Evolutionary conservation across 2,888 invertebrate species (phyloP).

Genomic region (Lasioglossum lativentre): DNA sequence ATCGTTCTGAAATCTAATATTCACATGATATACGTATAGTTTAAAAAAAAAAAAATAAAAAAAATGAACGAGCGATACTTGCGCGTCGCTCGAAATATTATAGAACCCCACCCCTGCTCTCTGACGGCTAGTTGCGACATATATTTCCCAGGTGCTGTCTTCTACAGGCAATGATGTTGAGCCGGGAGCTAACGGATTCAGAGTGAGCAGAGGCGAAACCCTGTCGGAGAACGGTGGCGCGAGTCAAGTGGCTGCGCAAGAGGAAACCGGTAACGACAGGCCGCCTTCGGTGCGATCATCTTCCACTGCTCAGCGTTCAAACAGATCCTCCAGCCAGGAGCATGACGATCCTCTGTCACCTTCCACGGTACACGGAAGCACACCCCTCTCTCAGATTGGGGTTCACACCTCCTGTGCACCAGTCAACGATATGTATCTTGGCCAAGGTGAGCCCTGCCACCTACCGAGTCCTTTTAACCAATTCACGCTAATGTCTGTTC

Average conservation of each 20-base stretch:
- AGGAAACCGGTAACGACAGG: conserved; percentile 79
- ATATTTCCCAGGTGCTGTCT: conserved; percentile 86
- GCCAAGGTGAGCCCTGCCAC: conserved; percentile 82
- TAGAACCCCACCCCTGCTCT: conserved; percentile 84
- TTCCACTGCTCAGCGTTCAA: conserved; percentile 79
- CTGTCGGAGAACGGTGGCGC: conserved; percentile 78
- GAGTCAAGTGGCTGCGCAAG: conserved; percentile 76
- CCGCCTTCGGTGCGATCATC: conserved; percentile 81
- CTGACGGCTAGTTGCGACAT: conserved; percentile 85
- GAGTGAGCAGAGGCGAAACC: conserved; percentile 84
- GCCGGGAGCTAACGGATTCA: conserved; percentile 85
- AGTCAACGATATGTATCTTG: conserved; percentile 85
- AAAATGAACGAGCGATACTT: conserved; percentile 66
- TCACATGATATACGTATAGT: neutral
- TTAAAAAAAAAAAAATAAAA: neutral
- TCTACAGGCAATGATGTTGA: conserved; percentile 85
- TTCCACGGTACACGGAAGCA: conserved; percentile 91
- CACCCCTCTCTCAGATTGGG: conserved; percentile 95
- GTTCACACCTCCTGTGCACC: conserved; percentile 89
- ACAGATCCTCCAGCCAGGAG: conserved; percentile 81
- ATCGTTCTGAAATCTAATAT: neutral
- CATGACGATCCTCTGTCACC: conserved; percentile 83
- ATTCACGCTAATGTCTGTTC: neutral
- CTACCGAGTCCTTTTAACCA: neutral
- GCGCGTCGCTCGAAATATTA: conserved; percentile 81